Evolutionary conservation across 2,888 invertebrate genomes (phyloP).

Genomic region (Drosophila conformis): DNA sequence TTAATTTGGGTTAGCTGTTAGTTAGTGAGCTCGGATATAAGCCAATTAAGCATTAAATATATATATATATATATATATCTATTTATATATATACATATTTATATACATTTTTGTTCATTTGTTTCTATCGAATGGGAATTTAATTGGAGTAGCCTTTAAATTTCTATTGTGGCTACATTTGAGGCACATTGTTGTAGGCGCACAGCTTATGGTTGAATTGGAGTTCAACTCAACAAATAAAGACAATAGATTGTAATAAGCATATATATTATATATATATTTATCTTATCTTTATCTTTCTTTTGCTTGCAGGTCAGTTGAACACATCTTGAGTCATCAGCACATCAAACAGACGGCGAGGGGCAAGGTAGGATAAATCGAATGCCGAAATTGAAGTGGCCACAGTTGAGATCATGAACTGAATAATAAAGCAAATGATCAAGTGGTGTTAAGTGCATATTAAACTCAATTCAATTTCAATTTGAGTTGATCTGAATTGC

Average conservation of each 20-base stretch:
- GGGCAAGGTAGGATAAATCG: slow-evolving; percentile 6
- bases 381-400: slow-evolving; percentile 5
- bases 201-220: background rate
- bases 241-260: too few relatives aligned
- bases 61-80: background rate
- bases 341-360: background rate
- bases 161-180: background rate
- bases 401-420: slow-evolving; percentile 15
- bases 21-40: slow-evolving; percentile 4
- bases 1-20: slow-evolving; percentile 33
- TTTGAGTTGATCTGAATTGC: slow-evolving; percentile 32
- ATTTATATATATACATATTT: background rate
- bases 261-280: too few relatives aligned
- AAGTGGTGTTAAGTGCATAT: slow-evolving; percentile 46
- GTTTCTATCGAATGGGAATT: background rate
- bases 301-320: slow-evolving; percentile 40
- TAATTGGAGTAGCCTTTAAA: background rate
- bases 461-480: slow-evolving; percentile 28
- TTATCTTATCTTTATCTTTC: background rate
- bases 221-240: background rate
- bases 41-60: slow-evolving; percentile 21
- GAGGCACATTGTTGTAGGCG: too few relatives aligned
- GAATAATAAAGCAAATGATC: slow-evolving; percentile 29
- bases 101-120: background rate
- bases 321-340: background rate